Evolutionary conservation across 2,888 invertebrate species (phyloP).

Genomic region (Eilema sororculum): DNA sequence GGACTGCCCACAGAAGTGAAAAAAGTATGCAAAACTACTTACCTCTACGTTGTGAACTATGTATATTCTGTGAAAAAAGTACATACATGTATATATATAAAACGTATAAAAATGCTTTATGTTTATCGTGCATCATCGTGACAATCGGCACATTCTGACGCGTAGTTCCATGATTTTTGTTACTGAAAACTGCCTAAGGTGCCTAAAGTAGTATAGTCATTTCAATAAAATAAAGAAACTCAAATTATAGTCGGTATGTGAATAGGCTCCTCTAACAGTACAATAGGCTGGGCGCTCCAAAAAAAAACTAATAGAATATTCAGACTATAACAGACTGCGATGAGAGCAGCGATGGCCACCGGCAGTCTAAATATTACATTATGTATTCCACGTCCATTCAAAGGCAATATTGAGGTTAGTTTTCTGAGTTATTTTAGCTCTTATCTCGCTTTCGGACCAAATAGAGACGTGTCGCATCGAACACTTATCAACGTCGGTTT

Average conservation of each 20-base stretch:
- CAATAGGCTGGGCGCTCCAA: neutral
- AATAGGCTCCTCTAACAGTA: neutral
- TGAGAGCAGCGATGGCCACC: neutral
- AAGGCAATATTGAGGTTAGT: conserved; percentile 56
- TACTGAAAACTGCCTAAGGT: too few species aligned
- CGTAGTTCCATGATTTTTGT: too few species aligned
- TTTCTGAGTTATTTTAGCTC: conserved; percentile 63
- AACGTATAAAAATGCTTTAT: too few species aligned
- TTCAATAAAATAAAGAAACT: neutral
- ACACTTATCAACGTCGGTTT: conserved; percentile 77
- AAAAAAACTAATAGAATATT: conserved; percentile 4
- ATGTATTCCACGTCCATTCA: conserved; percentile 40
- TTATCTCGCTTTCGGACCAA: conserved; percentile 68
- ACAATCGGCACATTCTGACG: too few species aligned
- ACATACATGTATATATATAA: too few species aligned
- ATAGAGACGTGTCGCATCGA: conserved; percentile 72
- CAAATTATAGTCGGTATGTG: neutral
- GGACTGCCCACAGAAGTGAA: too few species aligned
- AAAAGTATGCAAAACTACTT: too few species aligned
- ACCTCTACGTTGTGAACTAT: too few species aligned
- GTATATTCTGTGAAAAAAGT: too few species aligned
- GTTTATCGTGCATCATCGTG: too few species aligned
- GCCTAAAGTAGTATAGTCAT: too few species aligned
- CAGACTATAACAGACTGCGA: neutral
- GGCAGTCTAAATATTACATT: conserved; percentile 39